Percentiles rank a stretch among this genome's conserved stretches.
These are phyloP conservation scores for Sebastes matsubarae DNA, from an alignment of 2,797 vertebrate species.

Conservation along the genomic window DNA sequence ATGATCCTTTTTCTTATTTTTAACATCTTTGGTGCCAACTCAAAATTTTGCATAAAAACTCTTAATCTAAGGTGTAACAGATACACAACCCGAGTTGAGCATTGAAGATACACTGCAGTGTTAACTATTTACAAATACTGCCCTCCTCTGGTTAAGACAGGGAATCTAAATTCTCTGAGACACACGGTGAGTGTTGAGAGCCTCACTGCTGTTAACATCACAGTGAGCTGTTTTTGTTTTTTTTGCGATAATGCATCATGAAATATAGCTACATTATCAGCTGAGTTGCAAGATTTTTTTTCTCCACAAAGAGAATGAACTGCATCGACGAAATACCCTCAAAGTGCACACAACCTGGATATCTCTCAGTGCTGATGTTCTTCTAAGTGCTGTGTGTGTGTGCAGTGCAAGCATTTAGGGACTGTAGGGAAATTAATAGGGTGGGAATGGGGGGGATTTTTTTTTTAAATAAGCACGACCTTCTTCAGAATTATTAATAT, in stretches of 20 bases:
- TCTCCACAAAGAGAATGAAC: constrained; percentile 9
- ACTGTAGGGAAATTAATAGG: neutral
- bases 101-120: constrained; percentile 38
- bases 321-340: constrained; percentile 19
- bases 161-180: constrained; percentile 35
- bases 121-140: constrained; percentile 73
- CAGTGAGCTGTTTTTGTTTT: constrained; percentile 49
- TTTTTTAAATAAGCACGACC: neutral
- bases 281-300: neutral
- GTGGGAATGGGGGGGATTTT: neutral
- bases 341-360: neutral
- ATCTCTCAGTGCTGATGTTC: constrained; percentile 26
- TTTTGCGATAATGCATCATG: neutral
- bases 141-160: constrained; percentile 60
- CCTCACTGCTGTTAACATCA: constrained; percentile 39
- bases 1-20: constrained; percentile 9
- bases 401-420: constrained; percentile 45
- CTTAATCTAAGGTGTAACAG: constrained; percentile 33
- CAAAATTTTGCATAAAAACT: constrained; percentile 53
- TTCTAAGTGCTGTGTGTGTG: constrained; percentile 23
- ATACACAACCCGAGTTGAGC: constrained; percentile 38
- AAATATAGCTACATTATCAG: constrained; percentile 30
- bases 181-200: constrained; percentile 1
- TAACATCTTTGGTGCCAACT: constrained; percentile 63
- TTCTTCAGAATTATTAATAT: neutral